Base-by-base conservation (phyloP, 2,888 invertebrate species). In the Marronus borbonicus region DNA sequence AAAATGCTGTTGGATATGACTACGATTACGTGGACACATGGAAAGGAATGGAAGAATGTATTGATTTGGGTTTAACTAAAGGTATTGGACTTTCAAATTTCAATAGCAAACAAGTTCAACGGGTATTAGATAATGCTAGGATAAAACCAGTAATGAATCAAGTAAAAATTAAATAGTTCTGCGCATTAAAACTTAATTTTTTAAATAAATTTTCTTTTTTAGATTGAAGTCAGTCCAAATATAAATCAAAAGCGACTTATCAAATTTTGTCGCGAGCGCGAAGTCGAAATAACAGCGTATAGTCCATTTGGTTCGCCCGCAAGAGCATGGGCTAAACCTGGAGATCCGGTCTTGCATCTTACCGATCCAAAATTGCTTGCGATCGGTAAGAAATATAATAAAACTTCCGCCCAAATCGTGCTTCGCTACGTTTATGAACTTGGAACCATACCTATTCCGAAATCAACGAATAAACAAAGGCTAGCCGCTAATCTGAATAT, bases 61-160 rank as follows among this genome's bases (percentile, higher is more conserved):
- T 93, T 3, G 90, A 92, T 79, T 89, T 91, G 81, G 96, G 96
- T 0, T 89, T 96, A 4, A 91, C 92, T 0, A 93, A 91, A 93
- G 91, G 91, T 80, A 94, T 95, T 82, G 95, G 95, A 1, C 86
- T 95, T 8, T 94, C 94, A 62, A 95, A 95, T 87, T 95, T 95
- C 85, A 95, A 94, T 86, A 91, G 91, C 3, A 89, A 91, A 69
- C 97, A 97, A 88, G 88, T 96, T 3, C 91, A 93, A 66, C 90
- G 94, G 69, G 84, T 97, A 10, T 85, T 96, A 52, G 90, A 90
- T 1, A 90, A 88, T 8, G 92, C 93, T 14, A 90, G 88, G 78
- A 91, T 95, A 77, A 92, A 92, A 83, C 95, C 95, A 0, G 93
- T 91, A 0, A 90, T 90, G 3, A 91, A 92, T 80, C 94, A 95